Evolutionary conservation across 2,797 vertebrate species (phyloP).

Genomic region (Carduelis carduelis): DNA sequence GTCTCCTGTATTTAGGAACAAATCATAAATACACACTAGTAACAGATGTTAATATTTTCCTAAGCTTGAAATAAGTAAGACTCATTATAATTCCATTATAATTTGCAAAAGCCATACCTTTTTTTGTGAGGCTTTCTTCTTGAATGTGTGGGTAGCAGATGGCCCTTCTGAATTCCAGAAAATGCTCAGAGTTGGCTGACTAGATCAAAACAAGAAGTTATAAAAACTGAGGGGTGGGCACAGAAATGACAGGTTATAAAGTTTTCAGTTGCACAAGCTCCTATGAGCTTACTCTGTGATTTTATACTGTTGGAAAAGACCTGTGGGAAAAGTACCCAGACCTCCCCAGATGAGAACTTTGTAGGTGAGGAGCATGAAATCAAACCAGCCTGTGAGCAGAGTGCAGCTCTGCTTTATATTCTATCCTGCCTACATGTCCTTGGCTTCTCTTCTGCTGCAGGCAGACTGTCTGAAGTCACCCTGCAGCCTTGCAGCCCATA

Average conservation of each 20-base stretch:
- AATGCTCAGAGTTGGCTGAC: not conserved
- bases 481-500: not conserved
- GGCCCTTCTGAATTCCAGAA: not conserved
- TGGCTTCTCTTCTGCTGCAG: not conserved
- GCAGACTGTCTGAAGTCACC: conserved; percentile 5
- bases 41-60: not conserved
- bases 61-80: not conserved
- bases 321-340: not conserved
- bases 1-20: not conserved
- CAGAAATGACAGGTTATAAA: not conserved
- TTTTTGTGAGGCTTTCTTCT: not conserved
- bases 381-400: not conserved
- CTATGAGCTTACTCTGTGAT: not conserved
- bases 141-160: not conserved
- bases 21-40: not conserved
- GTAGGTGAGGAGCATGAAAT: not conserved
- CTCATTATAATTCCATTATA: not conserved
- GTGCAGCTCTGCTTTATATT: not conserved
- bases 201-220: not conserved
- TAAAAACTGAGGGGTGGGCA: not conserved
- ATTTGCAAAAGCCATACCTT: not conserved
- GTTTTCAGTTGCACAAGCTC: not conserved
- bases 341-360: not conserved
- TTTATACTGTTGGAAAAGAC: not conserved
- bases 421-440: not conserved